Conservation (phyloP, 2,797 vertebrate genomes). For the Chlorospingus flavigularis region DNA sequence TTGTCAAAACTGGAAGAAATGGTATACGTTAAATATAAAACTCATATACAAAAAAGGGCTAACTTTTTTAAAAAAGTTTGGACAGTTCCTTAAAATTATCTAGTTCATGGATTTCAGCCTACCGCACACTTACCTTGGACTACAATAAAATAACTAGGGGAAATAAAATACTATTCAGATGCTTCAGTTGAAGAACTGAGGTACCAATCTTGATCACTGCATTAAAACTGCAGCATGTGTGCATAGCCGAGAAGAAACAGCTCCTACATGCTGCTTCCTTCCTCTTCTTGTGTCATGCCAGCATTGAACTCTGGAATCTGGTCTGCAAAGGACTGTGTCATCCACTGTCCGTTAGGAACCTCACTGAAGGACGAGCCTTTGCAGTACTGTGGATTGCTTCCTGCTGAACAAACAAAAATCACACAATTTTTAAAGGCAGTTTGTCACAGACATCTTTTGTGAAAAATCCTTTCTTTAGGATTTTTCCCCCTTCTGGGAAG, state of each 20-base stretch:
- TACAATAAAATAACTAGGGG: conserved; percentile 57
- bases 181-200: conserved; percentile 77
- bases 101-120: conserved; percentile 62
- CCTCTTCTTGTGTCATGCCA: conserved; percentile 56
- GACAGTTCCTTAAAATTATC: conserved; percentile 61
- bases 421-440: not conserved
- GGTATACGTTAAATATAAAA: conserved; percentile 74
- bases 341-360: conserved; percentile 87
- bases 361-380: conserved; percentile 61
- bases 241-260: conserved; percentile 14
- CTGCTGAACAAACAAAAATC: conserved; percentile 28
- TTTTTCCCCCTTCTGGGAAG: too few relatives aligned
- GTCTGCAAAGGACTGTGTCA: conserved; percentile 85
- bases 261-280: conserved; percentile 46
- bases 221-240: conserved; percentile 76
- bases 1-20: conserved; percentile 71
- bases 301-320: conserved; percentile 83
- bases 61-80: conserved; percentile 16
- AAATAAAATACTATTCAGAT: conserved; percentile 67
- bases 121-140: conserved; percentile 58
- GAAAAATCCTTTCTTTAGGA: too few relatives aligned
- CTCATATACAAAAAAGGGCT: conserved; percentile 62
- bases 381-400: conserved; percentile 57
- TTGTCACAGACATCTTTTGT: too few relatives aligned
- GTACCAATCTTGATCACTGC: conserved; percentile 71